Evolutionary conservation across 2,888 invertebrate genomes (phyloP).

Genomic region (Erebia epiphron): DNA sequence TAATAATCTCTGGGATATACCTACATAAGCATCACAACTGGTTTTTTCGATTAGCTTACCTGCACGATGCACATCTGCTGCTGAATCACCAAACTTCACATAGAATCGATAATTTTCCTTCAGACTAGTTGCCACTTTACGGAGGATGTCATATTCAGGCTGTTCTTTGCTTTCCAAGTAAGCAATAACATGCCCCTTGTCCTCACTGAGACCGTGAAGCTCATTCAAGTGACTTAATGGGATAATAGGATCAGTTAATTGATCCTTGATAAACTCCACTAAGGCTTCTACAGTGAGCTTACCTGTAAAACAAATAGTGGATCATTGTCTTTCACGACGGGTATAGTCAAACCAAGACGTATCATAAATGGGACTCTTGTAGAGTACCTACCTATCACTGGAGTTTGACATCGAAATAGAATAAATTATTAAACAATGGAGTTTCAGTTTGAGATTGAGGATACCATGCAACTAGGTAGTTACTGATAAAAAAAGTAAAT

Average conservation of each 20-base stretch:
- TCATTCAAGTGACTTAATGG: conserved; percentile 90
- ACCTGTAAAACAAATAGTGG: conserved; percentile 57
- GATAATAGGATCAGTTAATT: conserved; percentile 92
- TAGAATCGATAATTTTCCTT: conserved; percentile 98
- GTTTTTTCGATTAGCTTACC: conserved; percentile 43
- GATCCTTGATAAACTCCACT: conserved; percentile 92
- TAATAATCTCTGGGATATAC: no score
- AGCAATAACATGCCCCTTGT: conserved; percentile 93
- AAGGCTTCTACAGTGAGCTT: conserved; percentile 96
- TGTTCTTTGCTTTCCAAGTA: conserved; percentile 93
- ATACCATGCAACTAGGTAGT: no score
- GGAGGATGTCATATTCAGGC: conserved; percentile 90
- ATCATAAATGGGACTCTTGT: no score
- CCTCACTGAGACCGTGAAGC: conserved; percentile 88
- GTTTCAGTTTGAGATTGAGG: no score
- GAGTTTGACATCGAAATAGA: no score
- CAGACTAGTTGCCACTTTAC: conserved; percentile 92
- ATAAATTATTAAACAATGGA: no score
- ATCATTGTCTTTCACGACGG: no score
- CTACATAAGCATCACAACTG: no score
- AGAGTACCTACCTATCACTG: no score
- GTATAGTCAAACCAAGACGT: no score
- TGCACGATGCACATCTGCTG: conserved; percentile 92
- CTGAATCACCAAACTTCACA: conserved; percentile 94
- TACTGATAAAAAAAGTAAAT: no score